phyloP scores from a whole-genome alignment of 2,888 invertebrate genomes.

The Papilio demoleus region DNA sequence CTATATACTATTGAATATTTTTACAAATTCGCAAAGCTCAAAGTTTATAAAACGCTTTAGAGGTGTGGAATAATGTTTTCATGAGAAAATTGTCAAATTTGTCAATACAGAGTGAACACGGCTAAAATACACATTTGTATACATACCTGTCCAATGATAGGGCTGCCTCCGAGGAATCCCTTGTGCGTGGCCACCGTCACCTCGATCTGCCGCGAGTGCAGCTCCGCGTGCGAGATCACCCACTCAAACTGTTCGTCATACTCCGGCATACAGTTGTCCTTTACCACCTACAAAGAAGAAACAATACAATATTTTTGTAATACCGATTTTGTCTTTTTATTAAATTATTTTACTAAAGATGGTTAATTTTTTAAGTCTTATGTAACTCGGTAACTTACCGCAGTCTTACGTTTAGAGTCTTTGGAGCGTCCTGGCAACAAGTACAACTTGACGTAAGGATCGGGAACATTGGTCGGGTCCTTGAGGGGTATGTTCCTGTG shows the following conservation, averaged over 20 bases:
- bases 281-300: slow-evolving; percentile 82
- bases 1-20: too few relatives aligned
- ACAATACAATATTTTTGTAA: too few relatives aligned
- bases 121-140: too few relatives aligned
- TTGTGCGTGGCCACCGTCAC: slow-evolving; percentile 95
- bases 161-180: slow-evolving; percentile 91
- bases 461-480: slow-evolving; percentile 92
- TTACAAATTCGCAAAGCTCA: too few relatives aligned
- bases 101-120: too few relatives aligned
- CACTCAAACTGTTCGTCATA: slow-evolving; percentile 97
- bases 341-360: too few relatives aligned
- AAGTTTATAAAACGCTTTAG: too few relatives aligned
- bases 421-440: slow-evolving; percentile 92
- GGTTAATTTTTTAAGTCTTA: neutral
- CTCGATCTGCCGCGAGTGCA: slow-evolving; percentile 90
- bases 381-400: slow-evolving; percentile 73
- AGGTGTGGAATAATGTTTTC: too few relatives aligned
- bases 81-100: too few relatives aligned
- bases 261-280: slow-evolving; percentile 95
- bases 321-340: too few relatives aligned
- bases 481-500: slow-evolving; percentile 90
- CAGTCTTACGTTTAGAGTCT: slow-evolving; percentile 94
- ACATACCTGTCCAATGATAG: slow-evolving; percentile 90
- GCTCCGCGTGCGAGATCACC: slow-evolving; percentile 90
- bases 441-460: slow-evolving; percentile 95